Evolutionary conservation across 2,113 vertebrate genomes (phyloP), one percentile per base, ranked within the genome.

Genomic region (Hippopotamus amphibius): DNA sequence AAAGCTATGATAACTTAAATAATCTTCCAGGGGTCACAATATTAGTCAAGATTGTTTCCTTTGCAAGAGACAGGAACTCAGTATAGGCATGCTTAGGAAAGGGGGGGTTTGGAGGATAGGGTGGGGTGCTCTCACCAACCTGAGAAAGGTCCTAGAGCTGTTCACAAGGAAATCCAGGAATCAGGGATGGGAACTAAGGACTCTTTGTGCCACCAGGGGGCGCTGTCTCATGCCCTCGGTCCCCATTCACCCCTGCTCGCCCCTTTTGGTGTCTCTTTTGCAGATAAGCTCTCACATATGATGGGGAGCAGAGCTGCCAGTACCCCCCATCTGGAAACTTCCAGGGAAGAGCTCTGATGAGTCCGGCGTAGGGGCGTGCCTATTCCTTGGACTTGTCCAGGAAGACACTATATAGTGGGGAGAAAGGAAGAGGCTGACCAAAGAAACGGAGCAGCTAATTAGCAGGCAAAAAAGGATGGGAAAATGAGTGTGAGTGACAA

Each of bases 171-270:
- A 79, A 66, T 22, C 5, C 7, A 12, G 15, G 30, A 66, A 3
- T 14, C 43, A 57, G 48, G 13, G 21, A 81, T 4, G 41, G 59
- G 16, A 81, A 9, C 22, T 33, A 65, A 46, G 28, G 2, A 21
- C 14, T 4, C 21, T 37, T 15, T 4, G 1, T 14, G 4, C 43
- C 0, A 53, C 5, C 14, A 37, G 5, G 46, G 8, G 1, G 2
- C 5, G 2, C 48, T n/a, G 50, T 11, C 12, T 63, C 26, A 28
- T 69, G 5, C 9, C 19, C 41, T 66, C 37, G 9, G 19, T 59
- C 26, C 21, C n/a, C 16, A 2, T 65, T 50, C 14, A 12, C 19
- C 7, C 8, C 15, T 55, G 15, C 19, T 48, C 9, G 3, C 3
- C 33, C 13, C 9, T 22, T 17, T 43, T 16, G 21, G 26, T 53